Conservation (phyloP, 2,113 vertebrate genomes). For the Fukomys damarensis region DNA sequence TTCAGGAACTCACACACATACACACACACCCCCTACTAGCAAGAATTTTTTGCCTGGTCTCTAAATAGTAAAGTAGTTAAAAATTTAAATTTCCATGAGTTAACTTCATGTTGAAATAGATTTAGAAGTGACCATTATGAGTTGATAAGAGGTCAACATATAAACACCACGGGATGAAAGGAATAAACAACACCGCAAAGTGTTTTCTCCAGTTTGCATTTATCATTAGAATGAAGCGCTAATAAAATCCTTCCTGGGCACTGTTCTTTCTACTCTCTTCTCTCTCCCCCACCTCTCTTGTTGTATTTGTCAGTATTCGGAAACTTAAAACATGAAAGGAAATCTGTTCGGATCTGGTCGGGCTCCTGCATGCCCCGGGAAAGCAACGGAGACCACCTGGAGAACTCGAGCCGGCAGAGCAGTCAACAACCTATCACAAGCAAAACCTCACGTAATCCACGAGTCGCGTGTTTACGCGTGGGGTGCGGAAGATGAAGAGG, state of each 20-base stretch:
- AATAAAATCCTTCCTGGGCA: neutral
- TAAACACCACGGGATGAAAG: neutral
- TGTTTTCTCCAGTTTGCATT: neutral
- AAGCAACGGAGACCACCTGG: neutral
- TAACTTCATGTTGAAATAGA: neutral
- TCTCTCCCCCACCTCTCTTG: neutral
- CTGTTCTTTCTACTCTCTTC: neutral
- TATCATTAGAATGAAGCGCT: neutral
- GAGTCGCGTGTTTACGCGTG: neutral
- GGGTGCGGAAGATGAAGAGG: neutral
- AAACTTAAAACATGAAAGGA: constrained; percentile 5
- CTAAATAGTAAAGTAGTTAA: neutral
- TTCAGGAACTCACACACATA: neutral
- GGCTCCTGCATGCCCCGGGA: neutral
- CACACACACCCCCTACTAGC: neutral
- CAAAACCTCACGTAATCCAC: neutral
- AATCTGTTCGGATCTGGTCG: neutral
- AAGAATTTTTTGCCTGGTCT: neutral
- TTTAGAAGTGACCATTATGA: constrained; percentile 29
- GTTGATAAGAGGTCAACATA: constrained; percentile 25
- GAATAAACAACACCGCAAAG: neutral
- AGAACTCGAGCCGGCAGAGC: neutral
- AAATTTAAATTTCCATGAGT: neutral
- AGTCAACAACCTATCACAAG: neutral
- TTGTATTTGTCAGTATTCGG: neutral